Evolutionary conservation across 2,797 vertebrate species (phyloP).

Genomic region (Malacoraja senta): DNA sequence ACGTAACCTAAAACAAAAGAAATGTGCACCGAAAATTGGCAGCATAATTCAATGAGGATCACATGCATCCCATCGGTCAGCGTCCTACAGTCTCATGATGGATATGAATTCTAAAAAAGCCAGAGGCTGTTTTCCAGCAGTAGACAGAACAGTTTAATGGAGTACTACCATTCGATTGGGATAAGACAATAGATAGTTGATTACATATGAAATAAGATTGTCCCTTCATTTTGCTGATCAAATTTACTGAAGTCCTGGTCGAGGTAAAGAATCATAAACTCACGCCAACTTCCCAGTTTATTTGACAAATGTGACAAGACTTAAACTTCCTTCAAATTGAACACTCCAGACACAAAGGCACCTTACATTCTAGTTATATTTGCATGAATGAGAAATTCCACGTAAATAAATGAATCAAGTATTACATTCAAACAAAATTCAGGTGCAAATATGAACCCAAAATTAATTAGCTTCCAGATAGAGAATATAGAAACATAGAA

Average conservation of each 20-base stretch:
- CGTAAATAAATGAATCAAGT: background rate
- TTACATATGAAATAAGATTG: background rate
- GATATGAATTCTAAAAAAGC: slow-evolving; percentile 43
- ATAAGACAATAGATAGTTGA: background rate
- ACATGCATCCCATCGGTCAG: slow-evolving; percentile 42
- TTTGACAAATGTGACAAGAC: too few species aligned
- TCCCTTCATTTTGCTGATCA: background rate
- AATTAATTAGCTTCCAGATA: too few species aligned
- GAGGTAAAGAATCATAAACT: background rate
- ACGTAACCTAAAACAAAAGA: background rate
- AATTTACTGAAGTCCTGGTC: background rate
- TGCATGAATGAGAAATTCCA: background rate
- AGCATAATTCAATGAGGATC: slow-evolving; percentile 45
- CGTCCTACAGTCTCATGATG: slow-evolving; percentile 40
- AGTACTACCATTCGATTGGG: background rate
- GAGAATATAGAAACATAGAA: too few species aligned
- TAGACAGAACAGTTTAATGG: slow-evolving; percentile 45
- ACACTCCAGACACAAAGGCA: background rate
- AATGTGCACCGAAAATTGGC: slow-evolving; percentile 32
- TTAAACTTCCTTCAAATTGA: background rate
- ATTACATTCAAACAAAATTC: background rate
- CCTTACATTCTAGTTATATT: background rate
- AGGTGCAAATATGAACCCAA: background rate
- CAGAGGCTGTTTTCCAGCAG: slow-evolving; percentile 44
- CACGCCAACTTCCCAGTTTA: background rate